Conservation (phyloP, 2,113 vertebrate species). For the Oncorhynchus clarkii region DNA sequence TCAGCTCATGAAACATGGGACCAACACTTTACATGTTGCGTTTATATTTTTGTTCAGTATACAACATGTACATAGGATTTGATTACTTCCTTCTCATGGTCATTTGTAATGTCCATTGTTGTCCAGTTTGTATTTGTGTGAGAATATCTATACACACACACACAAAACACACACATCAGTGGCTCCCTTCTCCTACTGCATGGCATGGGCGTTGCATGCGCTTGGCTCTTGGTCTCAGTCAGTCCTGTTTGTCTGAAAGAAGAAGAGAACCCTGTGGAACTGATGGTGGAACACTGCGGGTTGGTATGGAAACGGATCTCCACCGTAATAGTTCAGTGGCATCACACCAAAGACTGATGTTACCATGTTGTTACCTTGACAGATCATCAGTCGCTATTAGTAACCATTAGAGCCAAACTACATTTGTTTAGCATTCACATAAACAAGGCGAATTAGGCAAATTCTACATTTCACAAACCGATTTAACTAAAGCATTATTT, state of each 20-base stretch:
- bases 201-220: constrained; percentile 60
- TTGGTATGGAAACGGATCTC: constrained; percentile 69
- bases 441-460: constrained; percentile 11
- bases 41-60: too few species aligned
- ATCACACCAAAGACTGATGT: constrained; percentile 36
- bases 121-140: constrained; percentile 37
- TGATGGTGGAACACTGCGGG: constrained; percentile 65
- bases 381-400: constrained; percentile 27
- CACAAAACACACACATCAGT: constrained; percentile 19
- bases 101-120: not conserved
- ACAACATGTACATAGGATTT: too few species aligned
- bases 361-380: constrained; percentile 9
- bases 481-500: not conserved
- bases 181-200: constrained; percentile 49
- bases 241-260: constrained; percentile 64
- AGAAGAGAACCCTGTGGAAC: constrained; percentile 60
- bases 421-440: constrained; percentile 6
- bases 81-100: not conserved
- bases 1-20: too few species aligned
- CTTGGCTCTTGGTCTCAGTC: constrained; percentile 61
- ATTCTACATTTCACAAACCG: not conserved
- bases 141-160: constrained; percentile 7
- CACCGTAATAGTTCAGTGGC: constrained; percentile 18
- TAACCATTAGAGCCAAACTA: constrained; percentile 19
- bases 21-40: too few species aligned